These are phyloP conservation scores for Alexandromys fortis DNA, from an alignment of 2,113 vertebrate species.

Conservation along the genomic window DNA sequence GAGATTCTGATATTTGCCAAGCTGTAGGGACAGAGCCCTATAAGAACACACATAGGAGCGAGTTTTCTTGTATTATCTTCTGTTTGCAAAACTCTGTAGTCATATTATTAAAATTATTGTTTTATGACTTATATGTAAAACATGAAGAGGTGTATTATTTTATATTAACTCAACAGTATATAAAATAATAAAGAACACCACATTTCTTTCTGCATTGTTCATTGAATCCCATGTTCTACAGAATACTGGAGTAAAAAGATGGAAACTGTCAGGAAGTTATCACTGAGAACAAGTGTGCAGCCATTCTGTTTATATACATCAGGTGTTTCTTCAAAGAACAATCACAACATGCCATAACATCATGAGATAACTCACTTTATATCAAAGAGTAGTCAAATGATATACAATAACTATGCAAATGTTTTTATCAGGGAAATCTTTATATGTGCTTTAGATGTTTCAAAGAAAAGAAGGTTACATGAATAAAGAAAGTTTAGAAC, in stretches of 20 bases:
- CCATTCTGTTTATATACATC: background rate
- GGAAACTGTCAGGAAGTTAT: background rate
- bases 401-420: background rate
- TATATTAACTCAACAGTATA: background rate
- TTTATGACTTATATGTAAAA: background rate
- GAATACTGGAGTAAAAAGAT: background rate
- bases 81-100: conserved; percentile 17
- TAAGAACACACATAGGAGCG: background rate
- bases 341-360: background rate
- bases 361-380: background rate
- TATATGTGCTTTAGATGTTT: background rate
- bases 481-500: background rate
- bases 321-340: background rate
- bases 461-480: background rate
- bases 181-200: background rate
- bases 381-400: background rate
- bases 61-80: background rate
- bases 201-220: background rate
- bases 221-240: background rate
- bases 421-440: background rate
- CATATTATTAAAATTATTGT: background rate
- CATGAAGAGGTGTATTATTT: background rate
- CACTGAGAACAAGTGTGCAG: background rate
- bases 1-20: background rate
- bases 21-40: background rate